These are phyloP conservation scores for Pogonocichla stellata DNA, from an alignment of 2,113 vertebrate genomes.

Conservation along the genomic window DNA sequence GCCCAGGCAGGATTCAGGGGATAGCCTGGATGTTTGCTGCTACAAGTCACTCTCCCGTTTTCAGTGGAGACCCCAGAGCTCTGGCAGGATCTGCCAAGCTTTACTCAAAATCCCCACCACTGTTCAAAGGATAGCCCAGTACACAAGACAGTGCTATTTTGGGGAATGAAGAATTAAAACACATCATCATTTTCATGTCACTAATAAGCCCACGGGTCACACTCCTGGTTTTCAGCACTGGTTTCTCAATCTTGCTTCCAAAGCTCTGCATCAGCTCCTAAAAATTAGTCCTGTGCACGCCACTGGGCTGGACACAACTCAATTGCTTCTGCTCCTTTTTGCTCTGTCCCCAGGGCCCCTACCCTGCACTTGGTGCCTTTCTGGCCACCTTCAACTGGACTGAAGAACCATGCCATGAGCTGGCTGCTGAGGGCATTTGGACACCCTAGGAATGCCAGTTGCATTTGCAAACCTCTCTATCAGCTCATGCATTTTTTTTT, in stretches of 20 bases:
- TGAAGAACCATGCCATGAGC: neutral
- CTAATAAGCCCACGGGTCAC: neutral
- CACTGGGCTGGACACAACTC: fast-evolving
- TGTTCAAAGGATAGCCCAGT: neutral
- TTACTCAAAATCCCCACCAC: neutral
- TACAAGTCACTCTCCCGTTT: neutral
- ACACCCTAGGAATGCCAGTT: neutral
- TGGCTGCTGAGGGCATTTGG: neutral
- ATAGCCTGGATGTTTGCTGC: slow-evolving; percentile 18
- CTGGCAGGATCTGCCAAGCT: neutral
- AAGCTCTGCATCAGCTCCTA: neutral
- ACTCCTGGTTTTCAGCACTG: neutral
- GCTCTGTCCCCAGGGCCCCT: neutral
- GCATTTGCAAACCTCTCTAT: neutral
- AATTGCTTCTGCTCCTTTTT: neutral
- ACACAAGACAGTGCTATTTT: neutral
- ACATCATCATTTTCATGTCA: neutral
- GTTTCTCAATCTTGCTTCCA: neutral
- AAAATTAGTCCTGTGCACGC: fast-evolving
- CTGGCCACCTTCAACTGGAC: neutral
- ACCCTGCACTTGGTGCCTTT: fast-evolving
- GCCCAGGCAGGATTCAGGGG: neutral
- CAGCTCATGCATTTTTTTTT: neutral
- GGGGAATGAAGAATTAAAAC: neutral
- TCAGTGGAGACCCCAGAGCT: neutral